phyloP scores from a whole-genome alignment of 1,140 invertebrate species.

The Eulimnadia texana region DNA sequence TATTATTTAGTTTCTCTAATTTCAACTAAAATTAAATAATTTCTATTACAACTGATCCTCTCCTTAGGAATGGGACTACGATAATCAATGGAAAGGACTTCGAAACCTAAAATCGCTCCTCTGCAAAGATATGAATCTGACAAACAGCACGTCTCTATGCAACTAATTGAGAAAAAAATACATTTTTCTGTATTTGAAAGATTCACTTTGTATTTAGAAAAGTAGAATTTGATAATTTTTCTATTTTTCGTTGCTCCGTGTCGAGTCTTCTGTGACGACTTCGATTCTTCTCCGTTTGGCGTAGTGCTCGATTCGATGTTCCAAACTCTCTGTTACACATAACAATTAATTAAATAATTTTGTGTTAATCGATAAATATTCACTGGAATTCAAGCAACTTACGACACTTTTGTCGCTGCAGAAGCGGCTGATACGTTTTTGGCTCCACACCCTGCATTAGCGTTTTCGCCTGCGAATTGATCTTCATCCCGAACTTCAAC shows the following conservation, averaged over 20 bases:
- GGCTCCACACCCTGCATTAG: conserved; percentile 51
- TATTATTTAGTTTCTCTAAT: too few species aligned
- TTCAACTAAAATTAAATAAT: too few species aligned
- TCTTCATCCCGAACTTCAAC: conserved; percentile 18
- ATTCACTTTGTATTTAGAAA: too few species aligned
- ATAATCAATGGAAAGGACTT: background rate
- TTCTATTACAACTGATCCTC: too few species aligned
- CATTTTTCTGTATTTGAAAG: too few species aligned
- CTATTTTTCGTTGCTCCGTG: too few species aligned
- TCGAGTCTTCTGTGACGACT: background rate
- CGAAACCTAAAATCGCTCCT: background rate
- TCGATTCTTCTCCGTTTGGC: conserved; percentile 39
- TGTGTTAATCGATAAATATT: conserved; percentile 7
- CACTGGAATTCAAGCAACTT: conserved; percentile 21
- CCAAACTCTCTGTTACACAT: conserved; percentile 47
- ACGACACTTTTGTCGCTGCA: conserved; percentile 58
- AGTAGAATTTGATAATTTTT: too few species aligned
- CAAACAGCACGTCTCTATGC: too few species aligned
- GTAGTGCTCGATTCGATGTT: conserved; percentile 55
- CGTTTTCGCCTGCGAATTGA: conserved; percentile 35
- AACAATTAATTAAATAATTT: conserved; percentile 19
- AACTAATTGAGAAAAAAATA: too few species aligned
- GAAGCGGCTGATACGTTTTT: conserved; percentile 52
- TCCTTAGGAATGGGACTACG: background rate
- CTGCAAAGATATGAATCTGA: background rate